A percentile compares a stretch with the other conserved stretches of the same genome.
Conservation (phyloP, 2,113 vertebrate species). For the Aspiorhynchus laticeps region DNA sequence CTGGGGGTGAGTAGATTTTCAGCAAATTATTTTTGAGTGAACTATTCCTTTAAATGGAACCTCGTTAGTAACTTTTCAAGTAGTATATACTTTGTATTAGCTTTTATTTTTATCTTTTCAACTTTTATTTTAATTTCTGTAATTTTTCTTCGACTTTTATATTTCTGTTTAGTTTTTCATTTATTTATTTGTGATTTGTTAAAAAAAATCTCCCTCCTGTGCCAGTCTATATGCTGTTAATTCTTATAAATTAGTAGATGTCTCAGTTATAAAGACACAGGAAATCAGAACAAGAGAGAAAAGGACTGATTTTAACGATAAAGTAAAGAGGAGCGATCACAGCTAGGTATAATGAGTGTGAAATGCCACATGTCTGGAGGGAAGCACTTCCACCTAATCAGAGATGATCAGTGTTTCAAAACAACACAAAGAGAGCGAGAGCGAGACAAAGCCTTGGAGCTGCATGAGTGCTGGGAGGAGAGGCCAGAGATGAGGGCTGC, state of each 20-base stretch:
- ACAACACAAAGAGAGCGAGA: slow-evolving; percentile 35
- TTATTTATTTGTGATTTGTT: not conserved
- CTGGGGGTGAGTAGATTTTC: not conserved
- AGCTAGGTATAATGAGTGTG: slow-evolving; percentile 62
- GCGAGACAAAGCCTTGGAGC: not conserved
- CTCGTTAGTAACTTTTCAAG: not conserved
- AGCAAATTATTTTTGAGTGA: not conserved
- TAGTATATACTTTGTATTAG: not conserved
- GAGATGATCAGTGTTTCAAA: slow-evolving; percentile 51
- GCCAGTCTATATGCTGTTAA: not conserved
- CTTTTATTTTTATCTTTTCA: no score
- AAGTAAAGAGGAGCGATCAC: slow-evolving; percentile 49
- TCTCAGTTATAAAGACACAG: not conserved
- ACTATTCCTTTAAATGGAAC: no score
- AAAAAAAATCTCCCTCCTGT: not conserved
- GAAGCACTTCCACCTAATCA: slow-evolving; percentile 66
- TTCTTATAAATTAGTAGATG: not conserved
- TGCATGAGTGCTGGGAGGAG: not conserved
- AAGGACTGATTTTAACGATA: slow-evolving; percentile 34
- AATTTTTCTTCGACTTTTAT: no score
- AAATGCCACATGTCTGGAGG: slow-evolving; percentile 69
- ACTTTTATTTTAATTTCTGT: no score
- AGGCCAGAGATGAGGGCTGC: not conserved
- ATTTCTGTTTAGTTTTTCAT: no score
- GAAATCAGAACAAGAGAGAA: not conserved